These are phyloP conservation scores for Cistogaster globosa DNA, from an alignment of 2,888 invertebrate species.

Conservation along the genomic window DNA sequence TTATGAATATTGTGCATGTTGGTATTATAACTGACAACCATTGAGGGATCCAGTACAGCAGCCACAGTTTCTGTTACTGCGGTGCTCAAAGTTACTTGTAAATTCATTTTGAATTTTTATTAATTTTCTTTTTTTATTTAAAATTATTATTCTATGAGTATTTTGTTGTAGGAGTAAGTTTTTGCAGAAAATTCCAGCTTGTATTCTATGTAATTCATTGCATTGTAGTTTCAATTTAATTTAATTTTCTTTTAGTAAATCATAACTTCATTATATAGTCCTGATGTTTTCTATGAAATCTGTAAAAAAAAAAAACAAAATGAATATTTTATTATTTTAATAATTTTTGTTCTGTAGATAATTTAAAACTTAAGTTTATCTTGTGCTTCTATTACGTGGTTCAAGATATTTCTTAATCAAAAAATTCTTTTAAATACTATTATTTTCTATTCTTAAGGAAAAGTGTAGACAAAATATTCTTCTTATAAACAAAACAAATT, in stretches of 20 bases:
- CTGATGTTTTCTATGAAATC: neutral
- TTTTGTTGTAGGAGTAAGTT: neutral
- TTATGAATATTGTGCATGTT: slow-evolving; percentile 44
- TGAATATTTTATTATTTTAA: too few relatives aligned
- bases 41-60: slow-evolving; percentile 73
- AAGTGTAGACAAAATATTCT: too few relatives aligned
- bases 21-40: slow-evolving; percentile 71
- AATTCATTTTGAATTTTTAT: slow-evolving; percentile 49
- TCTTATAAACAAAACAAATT: too few relatives aligned
- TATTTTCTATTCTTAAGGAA: too few relatives aligned
- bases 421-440: too few relatives aligned
- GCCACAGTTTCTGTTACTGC: slow-evolving; percentile 72
- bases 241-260: neutral
- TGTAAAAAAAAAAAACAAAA: neutral
- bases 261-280: neutral
- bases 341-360: too few relatives aligned
- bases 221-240: neutral
- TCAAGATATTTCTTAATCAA: too few relatives aligned
- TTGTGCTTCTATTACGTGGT: too few relatives aligned
- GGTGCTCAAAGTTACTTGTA: slow-evolving; percentile 35
- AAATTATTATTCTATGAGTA: neutral
- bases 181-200: too few relatives aligned
- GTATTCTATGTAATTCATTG: neutral
- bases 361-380: too few relatives aligned
- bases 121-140: too few relatives aligned